Evolutionary conservation across 2,888 invertebrate species (phyloP), one percentile per base, ranked within the genome.

Genomic region (Labia minor): DNA sequence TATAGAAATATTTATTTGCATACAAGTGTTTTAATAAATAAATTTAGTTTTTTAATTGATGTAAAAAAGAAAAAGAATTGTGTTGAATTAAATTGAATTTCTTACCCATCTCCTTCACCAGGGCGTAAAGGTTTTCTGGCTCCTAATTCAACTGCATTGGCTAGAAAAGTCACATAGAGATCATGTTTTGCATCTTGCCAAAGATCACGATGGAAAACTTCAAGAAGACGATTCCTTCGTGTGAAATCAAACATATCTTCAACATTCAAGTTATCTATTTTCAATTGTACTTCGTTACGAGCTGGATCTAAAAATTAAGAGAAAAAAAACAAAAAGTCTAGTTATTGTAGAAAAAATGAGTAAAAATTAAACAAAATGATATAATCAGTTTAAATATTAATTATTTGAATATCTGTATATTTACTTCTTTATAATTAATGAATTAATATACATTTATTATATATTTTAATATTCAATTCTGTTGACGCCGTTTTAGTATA

Each of bases 221-320:
- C 87, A 70, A 90, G 84, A 2, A 95, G 78, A 33, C 85, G 83
- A 37, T 87, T 86, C 78, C 90, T 87, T 67, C 88, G 82, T 71
- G 83, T 81, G 33, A 80, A 83, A 76, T 91, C 88, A 75, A 94
- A 87, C 74, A 94, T 81, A 74, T 95, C 92, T 71, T 92, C 91
- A 66, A 93, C 90, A 74, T 94, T 92, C 20, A 93, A 79, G 77
- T 94, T 94, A 76, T 92, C 89, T 64, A 95, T 90, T 78, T 94
- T 94, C 74, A 95, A 79, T 75, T 92, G 89, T 3, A 93, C 87
- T 73, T 92, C 87, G 74, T 88, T 86, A 62, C 83, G 84, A 0
- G 90, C 86, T 70, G 86, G 83, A 71, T 83, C 84, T 68, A 82
- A 78, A 49, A 71, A 67, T 19, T 70, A 67, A 71, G 67, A 19